These are phyloP conservation scores for Elmis aenea DNA, from an alignment of 2,888 invertebrate genomes.

Conservation along the genomic window DNA sequence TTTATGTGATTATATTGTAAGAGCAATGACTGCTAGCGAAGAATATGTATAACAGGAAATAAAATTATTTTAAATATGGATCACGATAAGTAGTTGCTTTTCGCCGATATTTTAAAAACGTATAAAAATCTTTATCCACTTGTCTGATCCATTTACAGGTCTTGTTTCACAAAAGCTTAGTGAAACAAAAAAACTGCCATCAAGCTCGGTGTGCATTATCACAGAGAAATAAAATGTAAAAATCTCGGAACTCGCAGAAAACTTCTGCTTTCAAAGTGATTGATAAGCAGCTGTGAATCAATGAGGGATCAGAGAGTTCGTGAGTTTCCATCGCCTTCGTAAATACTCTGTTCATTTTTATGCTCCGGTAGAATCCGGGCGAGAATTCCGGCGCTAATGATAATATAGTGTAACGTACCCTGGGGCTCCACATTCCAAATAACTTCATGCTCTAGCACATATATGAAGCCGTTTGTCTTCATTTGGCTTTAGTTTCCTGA, in stretches of 20 bases:
- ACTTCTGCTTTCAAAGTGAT: slow-evolving; percentile 15
- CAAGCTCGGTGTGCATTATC: no score
- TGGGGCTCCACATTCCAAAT: slow-evolving; percentile 16
- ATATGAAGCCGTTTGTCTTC: slow-evolving; percentile 18
- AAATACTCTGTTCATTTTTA: slow-evolving; percentile 15
- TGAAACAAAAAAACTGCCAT: no score
- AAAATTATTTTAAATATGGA: no score
- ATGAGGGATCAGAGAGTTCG: slow-evolving; percentile 11
- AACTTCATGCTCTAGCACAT: slow-evolving; percentile 15
- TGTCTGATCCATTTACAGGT: no score
- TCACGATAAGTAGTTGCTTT: no score
- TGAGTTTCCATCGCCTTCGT: slow-evolving; percentile 12
- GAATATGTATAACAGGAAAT: no score
- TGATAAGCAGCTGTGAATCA: slow-evolving; percentile 19
- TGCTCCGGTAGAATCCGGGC: slow-evolving; percentile 12
- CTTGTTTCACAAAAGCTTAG: no score
- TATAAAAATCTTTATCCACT: no score
- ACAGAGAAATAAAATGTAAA: slow-evolving; percentile 7
- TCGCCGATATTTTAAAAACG: no score
- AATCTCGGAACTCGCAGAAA: slow-evolving; percentile 4
- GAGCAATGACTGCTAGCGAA: no score
- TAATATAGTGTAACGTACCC: slow-evolving; percentile 15
- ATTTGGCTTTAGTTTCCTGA: slow-evolving; percentile 16
- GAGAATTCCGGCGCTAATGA: slow-evolving; percentile 16
- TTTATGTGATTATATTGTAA: no score